phyloP scores from a whole-genome alignment of 1,140 invertebrate species.

The Pogonognathellus flavescens region DNA sequence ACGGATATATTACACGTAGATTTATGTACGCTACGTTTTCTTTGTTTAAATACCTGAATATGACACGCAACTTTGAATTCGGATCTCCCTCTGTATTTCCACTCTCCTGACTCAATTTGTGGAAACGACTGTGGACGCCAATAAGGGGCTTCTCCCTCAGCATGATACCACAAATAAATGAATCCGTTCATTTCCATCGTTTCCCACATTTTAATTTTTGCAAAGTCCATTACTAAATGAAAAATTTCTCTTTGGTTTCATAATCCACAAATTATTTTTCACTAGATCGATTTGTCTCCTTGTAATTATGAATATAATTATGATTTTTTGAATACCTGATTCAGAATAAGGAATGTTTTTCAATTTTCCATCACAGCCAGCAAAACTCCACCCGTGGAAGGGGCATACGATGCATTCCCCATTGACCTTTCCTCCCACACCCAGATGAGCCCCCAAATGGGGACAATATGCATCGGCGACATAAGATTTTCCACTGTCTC shows the following conservation, averaged over 20 bases:
- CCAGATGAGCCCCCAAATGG: too few species aligned
- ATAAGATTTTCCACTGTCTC: too few species aligned
- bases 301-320: background rate
- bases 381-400: conserved; percentile 75
- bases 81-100: conserved; percentile 80
- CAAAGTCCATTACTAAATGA: conserved; percentile 68
- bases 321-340: conserved; percentile 68
- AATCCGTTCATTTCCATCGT: conserved; percentile 79
- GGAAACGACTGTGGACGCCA: conserved; percentile 77
- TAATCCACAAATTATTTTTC: background rate
- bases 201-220: conserved; percentile 78
- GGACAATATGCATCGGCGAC: too few species aligned
- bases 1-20: background rate
- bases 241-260: too few species aligned
- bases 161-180: conserved; percentile 90
- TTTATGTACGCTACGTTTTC: background rate
- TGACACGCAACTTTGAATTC: conserved; percentile 83
- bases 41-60: conserved; percentile 74
- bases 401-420: too few species aligned
- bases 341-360: conserved; percentile 73
- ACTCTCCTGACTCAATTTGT: conserved; percentile 74
- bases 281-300: background rate
- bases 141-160: conserved; percentile 78
- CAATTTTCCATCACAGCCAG: conserved; percentile 73
- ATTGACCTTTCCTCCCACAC: too few species aligned